Conservation (phyloP, 2,888 invertebrate genomes). For the Nudaria mundana region DNA sequence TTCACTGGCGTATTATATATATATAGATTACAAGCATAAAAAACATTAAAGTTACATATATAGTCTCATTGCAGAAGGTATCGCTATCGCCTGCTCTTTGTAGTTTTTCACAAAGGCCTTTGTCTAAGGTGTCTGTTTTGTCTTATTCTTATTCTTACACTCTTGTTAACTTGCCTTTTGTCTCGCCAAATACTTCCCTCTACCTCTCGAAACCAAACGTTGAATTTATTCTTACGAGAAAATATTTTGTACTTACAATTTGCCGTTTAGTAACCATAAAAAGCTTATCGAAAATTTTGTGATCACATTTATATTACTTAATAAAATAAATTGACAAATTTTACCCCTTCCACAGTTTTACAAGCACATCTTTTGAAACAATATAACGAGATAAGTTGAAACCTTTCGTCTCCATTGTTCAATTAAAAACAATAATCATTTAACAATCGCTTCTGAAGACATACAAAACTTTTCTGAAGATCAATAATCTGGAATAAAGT, state of each 20-base stretch:
- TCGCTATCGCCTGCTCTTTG: conserved; percentile 16
- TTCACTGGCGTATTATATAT: no score
- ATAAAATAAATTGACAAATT: neutral
- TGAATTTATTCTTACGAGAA: conserved; percentile 2
- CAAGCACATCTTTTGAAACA: conserved; percentile 10
- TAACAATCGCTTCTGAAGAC: conserved; percentile 62
- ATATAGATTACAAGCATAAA: no score
- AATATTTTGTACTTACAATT: neutral
- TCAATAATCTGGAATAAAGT: conserved; percentile 63
- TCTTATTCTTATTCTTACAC: conserved; percentile 26
- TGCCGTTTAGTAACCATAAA: neutral
- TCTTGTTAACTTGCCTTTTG: conserved; percentile 34
- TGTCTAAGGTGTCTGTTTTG: conserved; percentile 37
- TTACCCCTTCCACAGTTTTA: neutral
- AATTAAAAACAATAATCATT: conserved; percentile 63
- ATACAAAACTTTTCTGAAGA: conserved; percentile 66
- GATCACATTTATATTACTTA: neutral
- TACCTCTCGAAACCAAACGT: conserved; percentile 12
- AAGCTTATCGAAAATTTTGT: neutral
- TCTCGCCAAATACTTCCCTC: conserved; percentile 15
- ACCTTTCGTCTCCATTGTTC: conserved; percentile 34
- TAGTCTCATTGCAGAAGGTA: no score
- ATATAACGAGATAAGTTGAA: conserved; percentile 23
- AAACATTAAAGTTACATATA: no score
- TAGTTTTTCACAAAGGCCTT: conserved; percentile 38